Percentiles rank a stretch among this genome's conserved stretches.
Evolutionary conservation across 2,888 invertebrate species (phyloP).

Genomic region (Meta bourneti): DNA sequence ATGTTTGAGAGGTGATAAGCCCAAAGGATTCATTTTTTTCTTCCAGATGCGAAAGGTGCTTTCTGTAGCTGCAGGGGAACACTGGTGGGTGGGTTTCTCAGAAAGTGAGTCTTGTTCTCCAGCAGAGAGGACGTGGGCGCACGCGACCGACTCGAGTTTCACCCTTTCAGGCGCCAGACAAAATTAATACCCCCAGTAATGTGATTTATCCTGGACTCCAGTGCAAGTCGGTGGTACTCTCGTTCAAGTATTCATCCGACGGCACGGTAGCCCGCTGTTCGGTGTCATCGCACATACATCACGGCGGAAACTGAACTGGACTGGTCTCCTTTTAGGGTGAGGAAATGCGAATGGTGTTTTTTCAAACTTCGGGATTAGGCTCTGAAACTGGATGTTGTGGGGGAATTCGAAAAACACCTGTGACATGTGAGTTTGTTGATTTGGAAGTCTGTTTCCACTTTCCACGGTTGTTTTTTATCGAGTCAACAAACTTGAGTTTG

Average conservation of each 20-base stretch:
- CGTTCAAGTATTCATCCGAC: background rate
- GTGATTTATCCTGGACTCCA: constrained; percentile 30
- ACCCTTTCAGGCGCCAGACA: constrained; percentile 30
- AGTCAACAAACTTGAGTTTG: too few species aligned
- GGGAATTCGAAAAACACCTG: background rate
- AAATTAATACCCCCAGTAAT: constrained; percentile 38
- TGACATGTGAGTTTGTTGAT: background rate
- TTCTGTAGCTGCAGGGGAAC: background rate
- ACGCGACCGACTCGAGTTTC: constrained; percentile 28
- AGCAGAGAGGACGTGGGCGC: background rate
- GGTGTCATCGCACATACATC: background rate
- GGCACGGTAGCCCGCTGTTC: background rate
- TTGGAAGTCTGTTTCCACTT: background rate
- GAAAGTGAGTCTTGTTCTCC: background rate
- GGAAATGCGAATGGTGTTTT: background rate
- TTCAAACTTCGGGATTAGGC: background rate
- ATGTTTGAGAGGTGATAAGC: too few species aligned
- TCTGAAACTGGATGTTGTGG: background rate
- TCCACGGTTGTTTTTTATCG: too few species aligned
- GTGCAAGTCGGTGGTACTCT: too few species aligned
- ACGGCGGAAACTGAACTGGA: too few species aligned
- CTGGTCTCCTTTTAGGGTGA: background rate
- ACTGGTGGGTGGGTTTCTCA: constrained; percentile 9
- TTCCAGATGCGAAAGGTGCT: constrained; percentile 8
- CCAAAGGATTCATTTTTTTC: background rate